Base-by-base conservation (phyloP, 2,797 vertebrate genomes). In the Girardinus metallicus region DNA sequence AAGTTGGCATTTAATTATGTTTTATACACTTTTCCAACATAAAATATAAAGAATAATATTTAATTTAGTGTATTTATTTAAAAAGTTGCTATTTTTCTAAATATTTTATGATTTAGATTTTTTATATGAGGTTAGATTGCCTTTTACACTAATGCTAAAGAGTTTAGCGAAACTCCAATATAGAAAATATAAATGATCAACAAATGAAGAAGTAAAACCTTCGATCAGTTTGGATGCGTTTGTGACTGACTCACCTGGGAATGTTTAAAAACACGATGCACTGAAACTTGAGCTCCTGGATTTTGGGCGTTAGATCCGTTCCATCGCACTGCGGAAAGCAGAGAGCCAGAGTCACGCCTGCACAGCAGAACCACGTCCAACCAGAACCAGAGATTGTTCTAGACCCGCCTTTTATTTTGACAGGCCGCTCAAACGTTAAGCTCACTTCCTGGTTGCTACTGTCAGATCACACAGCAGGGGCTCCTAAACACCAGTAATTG, bases 251-350 rank as follows among this genome's bases (percentile, higher is more conserved):
- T 43, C 36, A 99, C 98, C 98, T 99, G 96, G 98, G 98, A 95
- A 99, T 99, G 95, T 99, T 99, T 93, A 99, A 97, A 97, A 99
- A 99, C 94, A 99, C 98, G 87, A 99, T 99, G 96, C 98, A 99
- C 94, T 99, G 98, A 92, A 99, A 99, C 91, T 99, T 99, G 95
- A 99, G 94, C 93, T 99, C 98, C 96, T 99, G 98, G 95, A 99
- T 99, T 95, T 99, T 99, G 84, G 97, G 94, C 72, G 98, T 99
- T 86, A 99, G 96, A 94, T 99, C 98, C 53, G 98, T 98, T 68
- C 98, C 98, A 62, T 99, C 98, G 91, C 98, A 99, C 98, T 99
- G 95, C 75, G 92, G 79, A 60, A 80, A 26, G 83, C 36, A 83
- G 43, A 73, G 9, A 75, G 8, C 44, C 36, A 68, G 41, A 77